A percentile compares a stretch with the other conserved stretches of the same genome.
These are phyloP conservation scores for Drosophila rubida DNA, from an alignment of 2,888 invertebrate genomes.

Conservation along the genomic window DNA sequence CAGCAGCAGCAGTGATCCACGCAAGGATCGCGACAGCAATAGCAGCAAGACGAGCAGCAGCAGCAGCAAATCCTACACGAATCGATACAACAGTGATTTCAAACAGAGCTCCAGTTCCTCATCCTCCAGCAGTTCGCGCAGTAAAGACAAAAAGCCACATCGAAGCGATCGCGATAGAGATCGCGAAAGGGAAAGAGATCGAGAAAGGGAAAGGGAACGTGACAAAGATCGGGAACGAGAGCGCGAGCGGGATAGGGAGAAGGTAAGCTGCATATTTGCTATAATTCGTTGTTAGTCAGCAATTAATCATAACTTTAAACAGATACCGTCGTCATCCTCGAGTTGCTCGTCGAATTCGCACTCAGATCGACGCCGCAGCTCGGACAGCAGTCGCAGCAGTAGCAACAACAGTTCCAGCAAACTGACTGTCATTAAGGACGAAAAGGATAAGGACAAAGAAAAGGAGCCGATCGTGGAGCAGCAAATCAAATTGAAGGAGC, in stretches of 20 bases:
- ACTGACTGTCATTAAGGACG: constrained; percentile 40
- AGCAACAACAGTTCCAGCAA: constrained; percentile 65
- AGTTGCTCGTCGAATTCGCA: constrained; percentile 73
- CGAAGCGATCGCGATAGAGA: constrained; percentile 63
- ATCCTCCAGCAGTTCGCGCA: constrained; percentile 59
- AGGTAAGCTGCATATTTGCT: too few relatives aligned
- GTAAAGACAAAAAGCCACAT: constrained; percentile 68
- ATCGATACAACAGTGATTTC: constrained; percentile 53
- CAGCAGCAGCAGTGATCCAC: constrained; percentile 26
- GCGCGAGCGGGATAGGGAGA: constrained; percentile 37
- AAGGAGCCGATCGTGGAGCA: constrained; percentile 34
- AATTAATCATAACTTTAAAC: background rate
- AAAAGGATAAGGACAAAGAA: constrained; percentile 36
- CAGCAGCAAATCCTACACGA: constrained; percentile 54
- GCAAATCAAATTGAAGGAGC: constrained; percentile 50
- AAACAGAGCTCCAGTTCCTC: constrained; percentile 61
- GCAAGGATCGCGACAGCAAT: constrained; percentile 43
- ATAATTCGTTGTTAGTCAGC: too few relatives aligned
- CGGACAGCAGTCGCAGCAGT: constrained; percentile 82
- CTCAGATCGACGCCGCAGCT: constrained; percentile 78
- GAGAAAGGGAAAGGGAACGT: constrained; percentile 44
- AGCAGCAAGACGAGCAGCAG: constrained; percentile 30
- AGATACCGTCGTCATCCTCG: constrained; percentile 66
- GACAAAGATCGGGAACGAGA: constrained; percentile 50
- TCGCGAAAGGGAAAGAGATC: constrained; percentile 50